A percentile compares a stretch with the other conserved stretches of the same genome.
These are phyloP conservation scores for Caiman crocodilus DNA, from an alignment of 2,797 vertebrate species.

Conservation along the genomic window DNA sequence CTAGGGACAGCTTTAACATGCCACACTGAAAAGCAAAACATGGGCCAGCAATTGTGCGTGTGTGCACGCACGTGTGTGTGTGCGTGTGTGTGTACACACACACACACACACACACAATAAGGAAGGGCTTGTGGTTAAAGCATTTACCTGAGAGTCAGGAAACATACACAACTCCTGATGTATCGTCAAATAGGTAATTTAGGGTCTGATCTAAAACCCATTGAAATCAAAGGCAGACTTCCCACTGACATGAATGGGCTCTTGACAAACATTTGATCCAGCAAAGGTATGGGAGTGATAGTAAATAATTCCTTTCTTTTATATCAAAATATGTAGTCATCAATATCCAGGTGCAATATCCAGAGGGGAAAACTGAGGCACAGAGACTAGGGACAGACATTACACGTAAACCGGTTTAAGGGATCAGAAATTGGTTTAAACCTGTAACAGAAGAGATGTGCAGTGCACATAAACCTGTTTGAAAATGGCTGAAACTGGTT, in stretches of 20 bases:
- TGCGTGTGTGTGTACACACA: too few relatives aligned
- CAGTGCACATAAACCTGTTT: too few relatives aligned
- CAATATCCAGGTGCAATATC: too few relatives aligned
- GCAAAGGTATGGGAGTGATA: not conserved
- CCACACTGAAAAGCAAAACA: accelerated
- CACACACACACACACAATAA: not conserved
- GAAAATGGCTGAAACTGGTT: too few relatives aligned
- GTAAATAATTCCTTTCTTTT: too few relatives aligned
- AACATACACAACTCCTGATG: not conserved
- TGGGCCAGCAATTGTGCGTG: accelerated
- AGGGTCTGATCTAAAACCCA: not conserved
- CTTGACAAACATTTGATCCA: not conserved
- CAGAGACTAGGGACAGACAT: too few relatives aligned
- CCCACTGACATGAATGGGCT: too few relatives aligned
- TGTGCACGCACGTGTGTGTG: accelerated
- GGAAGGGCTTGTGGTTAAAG: not conserved
- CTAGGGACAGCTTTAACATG: not conserved
- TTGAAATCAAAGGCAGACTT: not conserved
- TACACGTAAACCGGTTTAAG: too few relatives aligned
- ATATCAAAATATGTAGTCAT: too few relatives aligned
- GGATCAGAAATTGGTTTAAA: too few relatives aligned
- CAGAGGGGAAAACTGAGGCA: too few relatives aligned
- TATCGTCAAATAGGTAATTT: not conserved
- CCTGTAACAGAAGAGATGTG: too few relatives aligned
- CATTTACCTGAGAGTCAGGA: not conserved